Evolutionary conservation across 2,113 vertebrate genomes (phyloP).

Genomic region (Tamias sibiricus): DNA sequence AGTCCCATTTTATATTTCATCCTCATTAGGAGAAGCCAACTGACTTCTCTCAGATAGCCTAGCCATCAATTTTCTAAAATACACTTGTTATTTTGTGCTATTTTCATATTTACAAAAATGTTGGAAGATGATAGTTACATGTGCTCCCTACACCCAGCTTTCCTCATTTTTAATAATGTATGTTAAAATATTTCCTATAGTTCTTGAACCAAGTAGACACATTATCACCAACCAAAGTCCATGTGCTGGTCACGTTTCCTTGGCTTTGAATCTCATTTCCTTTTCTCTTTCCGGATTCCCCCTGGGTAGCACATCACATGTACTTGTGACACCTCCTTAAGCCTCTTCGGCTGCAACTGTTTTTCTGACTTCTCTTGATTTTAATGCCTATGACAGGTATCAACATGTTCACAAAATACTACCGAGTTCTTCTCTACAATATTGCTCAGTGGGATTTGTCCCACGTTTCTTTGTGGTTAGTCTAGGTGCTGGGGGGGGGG

Average conservation of each 20-base stretch:
- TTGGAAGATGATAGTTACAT: background rate
- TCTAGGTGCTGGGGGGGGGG: too few relatives aligned
- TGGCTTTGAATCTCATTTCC: background rate
- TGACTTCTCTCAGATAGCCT: background rate
- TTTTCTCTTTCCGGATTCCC: background rate
- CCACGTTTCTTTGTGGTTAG: background rate
- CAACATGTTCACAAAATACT: background rate
- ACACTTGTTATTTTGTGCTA: background rate
- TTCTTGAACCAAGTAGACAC: background rate
- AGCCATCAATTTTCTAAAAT: background rate
- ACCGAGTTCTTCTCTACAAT: background rate
- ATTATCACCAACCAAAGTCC: background rate
- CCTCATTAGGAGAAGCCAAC: background rate
- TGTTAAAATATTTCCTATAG: background rate
- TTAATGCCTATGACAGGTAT: background rate
- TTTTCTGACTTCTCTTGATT: background rate
- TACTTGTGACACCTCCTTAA: background rate
- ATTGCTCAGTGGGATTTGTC: background rate
- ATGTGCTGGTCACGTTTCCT: background rate
- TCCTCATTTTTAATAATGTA: background rate
- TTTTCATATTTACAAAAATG: background rate
- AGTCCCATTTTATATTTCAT: background rate
- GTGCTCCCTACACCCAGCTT: background rate
- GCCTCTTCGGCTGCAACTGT: background rate
- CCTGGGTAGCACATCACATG: background rate